These are phyloP conservation scores for Trichonephila clavipes DNA, from an alignment of 1,140 invertebrate genomes.

Conservation along the genomic window DNA sequence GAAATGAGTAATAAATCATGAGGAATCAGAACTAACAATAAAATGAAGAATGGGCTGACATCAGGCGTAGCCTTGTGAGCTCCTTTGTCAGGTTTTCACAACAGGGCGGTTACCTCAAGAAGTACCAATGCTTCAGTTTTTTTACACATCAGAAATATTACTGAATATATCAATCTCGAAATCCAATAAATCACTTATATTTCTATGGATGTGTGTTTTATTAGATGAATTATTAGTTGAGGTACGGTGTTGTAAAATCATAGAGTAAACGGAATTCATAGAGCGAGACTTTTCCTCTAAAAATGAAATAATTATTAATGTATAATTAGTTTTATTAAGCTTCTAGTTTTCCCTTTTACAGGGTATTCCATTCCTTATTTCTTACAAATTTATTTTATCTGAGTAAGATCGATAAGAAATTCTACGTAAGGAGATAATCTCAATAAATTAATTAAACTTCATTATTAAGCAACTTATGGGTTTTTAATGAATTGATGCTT, in stretches of 20 bases:
- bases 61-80: background rate
- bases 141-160: conserved; percentile 28
- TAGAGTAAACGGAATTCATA: background rate
- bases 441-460: background rate
- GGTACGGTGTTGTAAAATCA: background rate
- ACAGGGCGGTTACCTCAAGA: conserved; percentile 16
- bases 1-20: conserved; percentile 51
- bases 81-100: conserved; percentile 37
- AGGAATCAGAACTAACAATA: conserved; percentile 20
- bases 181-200: conserved; percentile 31
- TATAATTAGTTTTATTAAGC: background rate
- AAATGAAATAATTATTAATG: background rate
- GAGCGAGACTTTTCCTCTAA: background rate
- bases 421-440: background rate
- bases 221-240: background rate
- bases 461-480: background rate
- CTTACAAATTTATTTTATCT: background rate
- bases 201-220: background rate
- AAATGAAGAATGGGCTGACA: conserved; percentile 34
- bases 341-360: background rate
- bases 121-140: conserved; percentile 37
- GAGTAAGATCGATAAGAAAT: background rate
- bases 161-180: conserved; percentile 35
- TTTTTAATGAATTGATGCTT: background rate
- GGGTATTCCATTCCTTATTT: background rate